Percentiles rank a stretch among this genome's conserved stretches.
Evolutionary conservation across 2,113 vertebrate genomes (phyloP).

Genomic region (Lepisosteus osseus): DNA sequence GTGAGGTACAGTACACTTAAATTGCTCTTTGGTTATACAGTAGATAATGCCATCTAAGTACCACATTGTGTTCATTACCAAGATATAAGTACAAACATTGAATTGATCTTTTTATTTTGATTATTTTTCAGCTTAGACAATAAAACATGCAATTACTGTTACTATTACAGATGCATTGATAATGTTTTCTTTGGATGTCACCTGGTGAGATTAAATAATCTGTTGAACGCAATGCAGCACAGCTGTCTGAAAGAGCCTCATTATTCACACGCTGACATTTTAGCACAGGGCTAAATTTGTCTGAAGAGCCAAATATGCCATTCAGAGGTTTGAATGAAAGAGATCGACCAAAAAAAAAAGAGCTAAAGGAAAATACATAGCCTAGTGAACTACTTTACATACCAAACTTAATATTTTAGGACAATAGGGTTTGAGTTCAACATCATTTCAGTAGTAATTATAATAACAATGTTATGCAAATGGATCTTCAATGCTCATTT

Average conservation of each 20-base stretch:
- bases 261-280: constrained; percentile 5
- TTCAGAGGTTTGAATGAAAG: constrained; percentile 1
- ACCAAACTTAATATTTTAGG: not conserved
- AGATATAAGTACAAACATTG: too few species aligned
- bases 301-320: constrained; percentile 10
- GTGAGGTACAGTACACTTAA: too few species aligned
- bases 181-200: not conserved
- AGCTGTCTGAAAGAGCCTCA: constrained; percentile 15
- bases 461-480: constrained; percentile 4
- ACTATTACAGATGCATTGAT: too few species aligned
- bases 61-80: too few species aligned
- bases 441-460: constrained; percentile 1
- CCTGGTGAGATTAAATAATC: not conserved
- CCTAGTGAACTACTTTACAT: not conserved
- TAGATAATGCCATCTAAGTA: too few species aligned
- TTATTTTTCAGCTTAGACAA: too few species aligned
- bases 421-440: not conserved
- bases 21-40: too few species aligned
- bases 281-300: not conserved
- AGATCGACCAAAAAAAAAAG: too few species aligned
- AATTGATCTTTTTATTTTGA: too few species aligned
- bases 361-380: too few species aligned
- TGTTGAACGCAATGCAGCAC: not conserved
- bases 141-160: too few species aligned
- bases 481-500: not conserved